Percentiles rank a stretch among this genome's conserved stretches.
Evolutionary conservation across 1,140 invertebrate genomes (phyloP).

Genomic region (Galleria mellonella): DNA sequence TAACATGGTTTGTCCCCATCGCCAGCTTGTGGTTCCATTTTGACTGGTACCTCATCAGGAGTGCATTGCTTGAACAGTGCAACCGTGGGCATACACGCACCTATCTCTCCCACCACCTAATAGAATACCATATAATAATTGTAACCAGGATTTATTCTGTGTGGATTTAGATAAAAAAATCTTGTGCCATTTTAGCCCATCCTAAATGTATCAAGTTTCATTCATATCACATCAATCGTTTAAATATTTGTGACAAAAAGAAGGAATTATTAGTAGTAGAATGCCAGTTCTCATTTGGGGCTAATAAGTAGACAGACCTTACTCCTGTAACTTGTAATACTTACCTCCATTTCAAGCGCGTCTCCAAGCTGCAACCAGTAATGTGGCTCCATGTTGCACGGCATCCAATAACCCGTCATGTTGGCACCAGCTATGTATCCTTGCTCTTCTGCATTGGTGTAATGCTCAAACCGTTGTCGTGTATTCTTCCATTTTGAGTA

Average conservation of each 20-base stretch:
- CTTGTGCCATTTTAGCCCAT: no score
- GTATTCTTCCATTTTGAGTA: constrained; percentile 55
- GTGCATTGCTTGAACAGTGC: constrained; percentile 47
- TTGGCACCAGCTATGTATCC: constrained; percentile 48
- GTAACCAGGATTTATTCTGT: no score
- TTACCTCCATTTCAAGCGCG: constrained; percentile 39
- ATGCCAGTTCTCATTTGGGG: no score
- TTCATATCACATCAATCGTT: no score
- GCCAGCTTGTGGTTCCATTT: not conserved
- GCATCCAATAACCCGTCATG: constrained; percentile 52
- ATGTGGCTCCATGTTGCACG: constrained; percentile 49
- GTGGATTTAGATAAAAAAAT: no score
- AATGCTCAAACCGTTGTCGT: constrained; percentile 39
- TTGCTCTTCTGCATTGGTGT: constrained; percentile 35
- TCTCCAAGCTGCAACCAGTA: constrained; percentile 32
- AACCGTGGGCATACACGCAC: constrained; percentile 52
- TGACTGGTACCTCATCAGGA: constrained; percentile 9
- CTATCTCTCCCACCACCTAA: constrained; percentile 52
- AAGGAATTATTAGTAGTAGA: no score
- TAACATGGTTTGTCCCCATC: constrained; percentile 29
- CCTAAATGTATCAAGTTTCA: no score
- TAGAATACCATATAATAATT: not conserved
- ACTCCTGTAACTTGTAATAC: no score
- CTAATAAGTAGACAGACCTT: no score
- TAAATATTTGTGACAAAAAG: no score